Evolutionary conservation across 1,140 invertebrate genomes (phyloP).

Genomic region (Drosophila murphyi): DNA sequence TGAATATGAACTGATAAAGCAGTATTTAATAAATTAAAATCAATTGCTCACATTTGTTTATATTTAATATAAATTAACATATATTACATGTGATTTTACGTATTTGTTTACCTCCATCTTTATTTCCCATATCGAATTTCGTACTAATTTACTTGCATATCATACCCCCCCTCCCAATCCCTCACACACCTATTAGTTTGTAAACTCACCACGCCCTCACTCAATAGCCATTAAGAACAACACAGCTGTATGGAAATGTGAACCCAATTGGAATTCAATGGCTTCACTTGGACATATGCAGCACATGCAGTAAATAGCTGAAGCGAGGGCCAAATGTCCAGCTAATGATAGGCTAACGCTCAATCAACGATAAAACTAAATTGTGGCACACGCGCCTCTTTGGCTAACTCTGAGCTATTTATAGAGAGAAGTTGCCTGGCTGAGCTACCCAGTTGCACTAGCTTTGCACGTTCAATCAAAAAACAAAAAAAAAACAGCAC

Average conservation of each 20-base stretch:
- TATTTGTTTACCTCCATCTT: too few species aligned
- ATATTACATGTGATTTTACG: too few species aligned
- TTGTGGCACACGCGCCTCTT: constrained; percentile 75
- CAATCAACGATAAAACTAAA: constrained; percentile 82
- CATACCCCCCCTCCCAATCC: constrained; percentile 22
- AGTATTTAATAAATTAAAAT: too few species aligned
- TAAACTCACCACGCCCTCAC: constrained; percentile 7
- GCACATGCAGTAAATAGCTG: constrained; percentile 21
- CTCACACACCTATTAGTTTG: background rate
- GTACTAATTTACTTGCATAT: constrained; percentile 52
- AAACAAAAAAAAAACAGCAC: constrained; percentile 48
- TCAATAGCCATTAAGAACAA: constrained; percentile 46
- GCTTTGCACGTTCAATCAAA: constrained; percentile 56
- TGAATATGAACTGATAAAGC: background rate
- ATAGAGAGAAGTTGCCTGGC: constrained; percentile 53
- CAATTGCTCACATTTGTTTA: too few species aligned
- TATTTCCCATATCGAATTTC: background rate
- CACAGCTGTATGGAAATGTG: constrained; percentile 32
- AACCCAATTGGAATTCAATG: constrained; percentile 22
- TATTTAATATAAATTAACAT: too few species aligned
- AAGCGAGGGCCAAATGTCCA: constrained; percentile 58
- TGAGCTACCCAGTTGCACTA: constrained; percentile 21
- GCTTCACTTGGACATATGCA: constrained; percentile 9
- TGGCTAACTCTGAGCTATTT: constrained; percentile 58
- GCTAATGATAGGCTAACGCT: constrained; percentile 81